Base-by-base conservation (phyloP, 2,888 invertebrate species). In the Chymomyza procnemis region DNA sequence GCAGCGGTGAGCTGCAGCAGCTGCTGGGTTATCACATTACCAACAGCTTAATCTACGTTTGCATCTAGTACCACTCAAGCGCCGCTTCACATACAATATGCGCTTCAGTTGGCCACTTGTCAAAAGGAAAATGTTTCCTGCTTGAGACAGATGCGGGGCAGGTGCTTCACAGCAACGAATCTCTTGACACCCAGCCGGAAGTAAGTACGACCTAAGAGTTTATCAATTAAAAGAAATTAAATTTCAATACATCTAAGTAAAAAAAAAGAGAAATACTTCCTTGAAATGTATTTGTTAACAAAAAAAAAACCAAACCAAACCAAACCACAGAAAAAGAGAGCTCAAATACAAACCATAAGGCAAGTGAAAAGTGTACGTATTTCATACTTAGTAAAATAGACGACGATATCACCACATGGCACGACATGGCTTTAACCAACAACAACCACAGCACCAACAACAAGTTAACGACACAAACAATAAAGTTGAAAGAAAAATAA, bases 321-420 rank as follows among this genome's bases (percentile, higher is more conserved):
- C n/a, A n/a, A 14, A 62, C 67, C 67, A 71, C 68, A 54, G 70
- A 66, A 22, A 56, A 14, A 22, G 50, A 46, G 22, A 54, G 34
- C 52, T 30, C n/a, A 57, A 48, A 48, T 5, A 62, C 18, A 46
- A 63, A 16, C 56, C 34, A 26, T n/a, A 52, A 46, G 21, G 16
- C 30, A 34, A 62, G n/a, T 50, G 18, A 52, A 61, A 50, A 61
- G 54, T 16, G 22, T 47, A 57, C 9, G 22, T 47, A 57, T 57
- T 22, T 18, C 62, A 46, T 54, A 59, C 60, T 47, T 26, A 47
- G n/a, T 12, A 18, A 19, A 19, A 50, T 48, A 67, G 55, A 70
- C 67, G 21, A 76, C 79, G 81, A 86, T 75, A 73, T 77, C 85
- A 60, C 85, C 79, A 87, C 73, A 82, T 81, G 87, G 79, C 70